Base-by-base conservation (phyloP, 1,140 invertebrate genomes). In the Pseudobourletiella spinata region DNA sequence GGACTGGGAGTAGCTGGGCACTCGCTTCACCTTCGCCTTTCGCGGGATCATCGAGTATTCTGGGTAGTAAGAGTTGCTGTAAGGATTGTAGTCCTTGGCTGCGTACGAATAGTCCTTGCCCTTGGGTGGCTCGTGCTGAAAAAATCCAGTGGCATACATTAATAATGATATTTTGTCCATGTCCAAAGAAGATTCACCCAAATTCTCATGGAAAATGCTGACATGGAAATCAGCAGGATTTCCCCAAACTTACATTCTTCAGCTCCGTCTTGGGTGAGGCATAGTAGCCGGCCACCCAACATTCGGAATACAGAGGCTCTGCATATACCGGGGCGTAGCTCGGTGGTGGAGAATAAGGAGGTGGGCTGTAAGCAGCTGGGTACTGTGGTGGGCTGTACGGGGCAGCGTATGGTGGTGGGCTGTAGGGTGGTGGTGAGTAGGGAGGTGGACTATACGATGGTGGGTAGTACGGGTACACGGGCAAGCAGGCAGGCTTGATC, bases 161-260 rank as follows among this genome's bases (percentile, higher is more conserved):
- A 28, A n/a, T 55, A 14, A 11, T 14, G 20, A 6, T 30, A 55
- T 55, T 55, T 55, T 30, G 35, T n/a, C n/a, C n/a, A n/a, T n/a
- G n/a, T n/a, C n/a, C n/a, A n/a, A n/a, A n/a, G n/a, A n/a, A n/a
- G n/a, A n/a, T n/a, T n/a, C n/a, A n/a, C n/a, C n/a, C n/a, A n/a
- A n/a, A n/a, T n/a, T n/a, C n/a, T n/a, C n/a, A n/a, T n/a, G n/a
- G n/a, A n/a, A n/a, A n/a, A n/a, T n/a, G n/a, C n/a, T n/a, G n/a
- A n/a, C n/a, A n/a, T n/a, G n/a, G n/a, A n/a, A n/a, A n/a, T n/a
- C n/a, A n/a, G n/a, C n/a, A n/a, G n/a, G n/a, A n/a, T n/a, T n/a
- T n/a, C n/a, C n/a, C n/a, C n/a, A n/a, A 42, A 59, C 66, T 68
- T 68, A 68, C 66, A 61, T 68, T 68, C 43, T 63, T 28, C 18